These are phyloP conservation scores for Macropus fuliginosus DNA, from an alignment of 2,797 vertebrate genomes.

Conservation along the genomic window DNA sequence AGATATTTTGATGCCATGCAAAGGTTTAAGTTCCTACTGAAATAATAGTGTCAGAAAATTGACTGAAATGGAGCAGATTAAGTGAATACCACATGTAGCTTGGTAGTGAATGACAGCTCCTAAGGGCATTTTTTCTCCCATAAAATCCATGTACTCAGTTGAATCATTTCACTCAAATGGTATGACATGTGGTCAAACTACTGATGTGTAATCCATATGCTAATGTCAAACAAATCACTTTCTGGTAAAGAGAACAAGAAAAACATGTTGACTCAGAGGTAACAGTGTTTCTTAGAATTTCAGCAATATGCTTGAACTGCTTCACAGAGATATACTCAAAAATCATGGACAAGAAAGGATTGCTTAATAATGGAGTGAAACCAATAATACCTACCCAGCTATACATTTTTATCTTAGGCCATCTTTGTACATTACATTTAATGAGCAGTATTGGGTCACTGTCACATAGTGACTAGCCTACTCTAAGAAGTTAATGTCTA, in stretches of 20 bases:
- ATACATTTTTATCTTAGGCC: background rate
- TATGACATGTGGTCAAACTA: background rate
- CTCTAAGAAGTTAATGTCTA: background rate
- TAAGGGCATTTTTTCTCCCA: conserved; percentile 27
- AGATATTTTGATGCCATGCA: background rate
- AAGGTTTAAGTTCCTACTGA: background rate
- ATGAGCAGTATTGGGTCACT: background rate
- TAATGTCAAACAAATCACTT: conserved; percentile 41
- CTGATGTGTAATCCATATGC: background rate
- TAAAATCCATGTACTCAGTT: accelerated
- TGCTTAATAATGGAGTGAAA: background rate
- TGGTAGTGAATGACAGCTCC: conserved; percentile 39
- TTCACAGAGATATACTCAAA: background rate
- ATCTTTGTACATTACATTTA: background rate
- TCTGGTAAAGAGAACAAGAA: conserved; percentile 47
- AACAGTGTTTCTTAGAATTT: background rate
- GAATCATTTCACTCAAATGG: conserved; percentile 48
- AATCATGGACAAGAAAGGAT: background rate
- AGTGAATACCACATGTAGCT: background rate
- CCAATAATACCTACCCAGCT: background rate
- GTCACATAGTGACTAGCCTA: background rate
- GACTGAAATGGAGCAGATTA: background rate
- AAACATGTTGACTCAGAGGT: conserved; percentile 26
- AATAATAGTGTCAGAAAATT: background rate
- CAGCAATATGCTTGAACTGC: background rate